These are phyloP conservation scores for Molossus molossus DNA, from an alignment of 2,797 vertebrate genomes.

Conservation along the genomic window DNA sequence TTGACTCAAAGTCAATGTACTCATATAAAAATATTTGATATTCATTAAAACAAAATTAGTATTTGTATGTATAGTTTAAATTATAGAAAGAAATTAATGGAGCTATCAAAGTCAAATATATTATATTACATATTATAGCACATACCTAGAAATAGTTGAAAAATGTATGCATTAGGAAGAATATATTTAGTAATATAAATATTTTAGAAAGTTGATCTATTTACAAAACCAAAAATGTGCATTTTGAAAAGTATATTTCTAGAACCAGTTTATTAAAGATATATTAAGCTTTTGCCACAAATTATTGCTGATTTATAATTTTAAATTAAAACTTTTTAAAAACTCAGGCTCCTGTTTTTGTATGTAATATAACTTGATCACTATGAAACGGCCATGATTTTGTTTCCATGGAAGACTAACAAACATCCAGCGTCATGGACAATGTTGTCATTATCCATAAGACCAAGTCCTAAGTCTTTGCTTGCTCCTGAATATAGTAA, in stretches of 20 bases:
- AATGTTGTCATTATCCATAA: slow-evolving; percentile 44
- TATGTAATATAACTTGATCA: slow-evolving; percentile 49
- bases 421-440: background rate
- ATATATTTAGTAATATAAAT: slow-evolving; percentile 62
- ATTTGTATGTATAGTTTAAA: slow-evolving; percentile 22
- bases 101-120: slow-evolving; percentile 21
- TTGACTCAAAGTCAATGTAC: slow-evolving; percentile 44
- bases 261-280: slow-evolving; percentile 15
- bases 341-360: background rate
- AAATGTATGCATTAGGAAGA: slow-evolving; percentile 30
- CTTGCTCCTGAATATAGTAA: slow-evolving; percentile 60
- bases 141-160: slow-evolving; percentile 52
- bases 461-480: slow-evolving; percentile 27
- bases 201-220: slow-evolving; percentile 61
- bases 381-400: slow-evolving; percentile 58
- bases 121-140: slow-evolving; percentile 42
- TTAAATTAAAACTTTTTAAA: slow-evolving; percentile 63
- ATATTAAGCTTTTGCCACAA: slow-evolving; percentile 37
- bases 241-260: slow-evolving; percentile 58
- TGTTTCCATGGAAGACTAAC: slow-evolving; percentile 15
- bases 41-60: slow-evolving; percentile 69
- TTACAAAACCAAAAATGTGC: slow-evolving; percentile 50
- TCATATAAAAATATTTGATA: slow-evolving; percentile 53
- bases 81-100: slow-evolving; percentile 65
- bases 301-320: slow-evolving; percentile 33